These are phyloP conservation scores for Lapara coniferarum DNA, from an alignment of 2,888 invertebrate genomes.

Conservation along the genomic window DNA sequence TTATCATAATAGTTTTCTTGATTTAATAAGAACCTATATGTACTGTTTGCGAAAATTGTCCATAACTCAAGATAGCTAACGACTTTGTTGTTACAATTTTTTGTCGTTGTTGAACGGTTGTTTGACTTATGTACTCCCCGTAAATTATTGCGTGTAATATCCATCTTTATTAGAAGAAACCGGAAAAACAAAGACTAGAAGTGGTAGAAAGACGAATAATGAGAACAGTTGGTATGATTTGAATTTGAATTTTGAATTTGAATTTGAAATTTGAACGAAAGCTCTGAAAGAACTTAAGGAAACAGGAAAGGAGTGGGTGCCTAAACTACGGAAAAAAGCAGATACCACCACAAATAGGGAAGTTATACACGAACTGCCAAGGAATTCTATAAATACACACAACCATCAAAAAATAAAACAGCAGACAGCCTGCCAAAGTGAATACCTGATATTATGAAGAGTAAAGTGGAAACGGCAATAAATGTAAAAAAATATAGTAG, in stretches of 20 bases:
- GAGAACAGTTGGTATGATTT: neutral
- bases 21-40: too few relatives aligned
- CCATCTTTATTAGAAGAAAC: neutral
- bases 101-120: too few relatives aligned
- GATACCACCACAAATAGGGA: constrained; percentile 22
- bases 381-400: constrained; percentile 17
- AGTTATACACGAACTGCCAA: neutral
- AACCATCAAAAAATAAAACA: neutral
- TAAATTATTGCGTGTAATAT: too few relatives aligned
- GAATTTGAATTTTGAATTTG: too few relatives aligned
- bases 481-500: constrained; percentile 33
- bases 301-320: neutral
- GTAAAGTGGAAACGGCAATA: constrained; percentile 33
- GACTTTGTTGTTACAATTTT: too few relatives aligned
- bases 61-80: too few relatives aligned
- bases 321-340: neutral
- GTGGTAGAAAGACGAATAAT: neutral
- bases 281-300: constrained; percentile 9
- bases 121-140: too few relatives aligned
- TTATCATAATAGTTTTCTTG: too few relatives aligned
- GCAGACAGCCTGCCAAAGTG: too few relatives aligned
- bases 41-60: too few relatives aligned
- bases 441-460: constrained; percentile 30
- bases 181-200: neutral
- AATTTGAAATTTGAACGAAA: too few relatives aligned